A percentile compares a stretch with the other conserved stretches of the same genome.
Conservation (phyloP, 2,888 invertebrate species). For the Stenchaetothrips biformis region DNA sequence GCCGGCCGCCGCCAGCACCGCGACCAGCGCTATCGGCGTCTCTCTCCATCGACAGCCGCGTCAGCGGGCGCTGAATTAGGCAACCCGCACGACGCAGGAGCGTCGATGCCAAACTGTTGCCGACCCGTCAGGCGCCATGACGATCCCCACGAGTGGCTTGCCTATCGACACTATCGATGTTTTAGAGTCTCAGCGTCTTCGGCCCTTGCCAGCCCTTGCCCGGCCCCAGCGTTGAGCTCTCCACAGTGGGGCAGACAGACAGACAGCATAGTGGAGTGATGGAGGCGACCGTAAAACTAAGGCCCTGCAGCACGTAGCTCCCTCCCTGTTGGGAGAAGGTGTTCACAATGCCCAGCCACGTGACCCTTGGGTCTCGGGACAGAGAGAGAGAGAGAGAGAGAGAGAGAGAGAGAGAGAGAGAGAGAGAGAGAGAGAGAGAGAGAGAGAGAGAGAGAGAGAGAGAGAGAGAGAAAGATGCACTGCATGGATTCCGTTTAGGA, state of each 20-base stretch:
- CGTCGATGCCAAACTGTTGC: too few species aligned
- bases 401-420: slow-evolving; percentile 12
- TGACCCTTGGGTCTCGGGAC: too few species aligned
- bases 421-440: slow-evolving; percentile 17
- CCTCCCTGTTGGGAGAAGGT: too few species aligned
- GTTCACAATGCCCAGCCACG: too few species aligned
- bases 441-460: neutral
- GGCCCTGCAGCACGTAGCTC: neutral
- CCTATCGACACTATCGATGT: too few species aligned
- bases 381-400: too few species aligned
- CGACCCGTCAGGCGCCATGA: too few species aligned
- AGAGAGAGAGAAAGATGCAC: neutral
- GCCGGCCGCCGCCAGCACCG: neutral
- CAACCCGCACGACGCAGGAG: too few species aligned
- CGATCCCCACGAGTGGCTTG: too few species aligned
- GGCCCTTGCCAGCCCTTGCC: too few species aligned
- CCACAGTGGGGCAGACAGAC: neutral
- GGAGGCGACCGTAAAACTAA: neutral
- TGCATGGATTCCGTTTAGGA: too few species aligned
- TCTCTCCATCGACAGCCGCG: neutral
- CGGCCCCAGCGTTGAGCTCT: neutral
- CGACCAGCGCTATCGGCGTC: neutral
- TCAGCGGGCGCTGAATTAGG: neutral
- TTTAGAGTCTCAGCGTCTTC: too few species aligned
- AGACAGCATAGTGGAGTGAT: neutral